These are phyloP conservation scores for Oplegnathus fasciatus DNA, from an alignment of 2,113 vertebrate species.

Conservation along the genomic window DNA sequence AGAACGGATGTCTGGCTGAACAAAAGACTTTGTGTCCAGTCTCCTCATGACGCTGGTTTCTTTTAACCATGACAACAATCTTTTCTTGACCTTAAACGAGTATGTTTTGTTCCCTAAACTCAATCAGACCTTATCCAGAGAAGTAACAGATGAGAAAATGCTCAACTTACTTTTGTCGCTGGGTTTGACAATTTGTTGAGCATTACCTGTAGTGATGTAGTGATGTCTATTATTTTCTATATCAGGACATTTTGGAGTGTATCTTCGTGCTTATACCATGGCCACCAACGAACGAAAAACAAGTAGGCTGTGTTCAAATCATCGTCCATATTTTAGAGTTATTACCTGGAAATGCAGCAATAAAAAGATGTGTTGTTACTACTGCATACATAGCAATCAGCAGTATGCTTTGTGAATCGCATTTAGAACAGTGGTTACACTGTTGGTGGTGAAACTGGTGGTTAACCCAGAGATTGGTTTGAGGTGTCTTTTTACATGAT, in stretches of 20 bases:
- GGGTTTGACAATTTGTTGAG: too few species aligned
- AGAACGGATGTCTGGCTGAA: neutral
- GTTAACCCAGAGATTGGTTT: neutral
- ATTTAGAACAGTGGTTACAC: too few species aligned
- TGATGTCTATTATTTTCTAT: too few species aligned
- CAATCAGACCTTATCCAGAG: neutral
- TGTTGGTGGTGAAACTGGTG: too few species aligned
- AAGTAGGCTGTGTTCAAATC: neutral
- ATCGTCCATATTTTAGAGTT: neutral
- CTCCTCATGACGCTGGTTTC: neutral
- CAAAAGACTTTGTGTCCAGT: neutral
- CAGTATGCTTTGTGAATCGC: neutral
- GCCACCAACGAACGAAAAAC: neutral
- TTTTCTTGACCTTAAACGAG: neutral
- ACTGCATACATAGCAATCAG: too few species aligned
- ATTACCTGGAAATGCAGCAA: too few species aligned
- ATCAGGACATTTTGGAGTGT: too few species aligned
- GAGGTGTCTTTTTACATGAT: neutral
- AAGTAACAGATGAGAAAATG: neutral
- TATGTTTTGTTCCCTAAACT: neutral
- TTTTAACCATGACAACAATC: neutral
- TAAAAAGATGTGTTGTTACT: too few species aligned
- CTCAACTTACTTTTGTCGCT: neutral
- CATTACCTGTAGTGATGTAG: neutral
- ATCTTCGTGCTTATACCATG: neutral